Evolutionary conservation across 2,888 invertebrate species (phyloP), one percentile per base, ranked within the genome.

Genomic region (Lithosia quadra): DNA sequence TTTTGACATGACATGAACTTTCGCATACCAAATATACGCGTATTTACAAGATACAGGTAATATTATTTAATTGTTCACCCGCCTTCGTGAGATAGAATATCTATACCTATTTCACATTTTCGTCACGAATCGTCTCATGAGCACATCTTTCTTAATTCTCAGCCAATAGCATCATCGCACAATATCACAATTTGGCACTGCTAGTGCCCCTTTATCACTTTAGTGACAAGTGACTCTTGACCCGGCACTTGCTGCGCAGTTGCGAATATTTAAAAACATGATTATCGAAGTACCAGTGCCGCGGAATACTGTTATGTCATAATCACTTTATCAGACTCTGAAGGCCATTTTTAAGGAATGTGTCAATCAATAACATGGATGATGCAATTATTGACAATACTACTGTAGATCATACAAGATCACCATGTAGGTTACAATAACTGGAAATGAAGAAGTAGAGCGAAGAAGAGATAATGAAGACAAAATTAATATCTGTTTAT

Each of bases 171-270:
- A 58, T 63, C 57, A 63, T 24, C 34, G 33, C 3, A 43, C 22
- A 33, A 62, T 66, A 63, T 66, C 69, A 28, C 49, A 55, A 33
- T 24, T 28, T 69, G 66, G 63, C 49, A 69, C 56, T 56, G 49
- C 43, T 61, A 67, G 67, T 63, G 63, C 57, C 67, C 53, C 63
- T 56, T 67, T 71, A 71, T 67, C 70, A 67, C 63, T 61, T 63
- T 71, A 71, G 70, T 71, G 70, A 22, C 70, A 67, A 63, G 56
- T 63, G 65, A 68, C 68, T 13, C 68, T 49, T 71, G 61, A 68
- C 68, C 65, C 61, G 63, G 53, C 55, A 71, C 67, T 70, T 60
- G 8, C 11, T 73, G 64, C 68, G 68, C 68, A 61, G 36, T 68
- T 55, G 64, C 49, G 15, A 65, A 66, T 64, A 49, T 59, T 59